Evolutionary conservation across 2,888 invertebrate genomes (phyloP).

Genomic region (Tineola bisselliella): DNA sequence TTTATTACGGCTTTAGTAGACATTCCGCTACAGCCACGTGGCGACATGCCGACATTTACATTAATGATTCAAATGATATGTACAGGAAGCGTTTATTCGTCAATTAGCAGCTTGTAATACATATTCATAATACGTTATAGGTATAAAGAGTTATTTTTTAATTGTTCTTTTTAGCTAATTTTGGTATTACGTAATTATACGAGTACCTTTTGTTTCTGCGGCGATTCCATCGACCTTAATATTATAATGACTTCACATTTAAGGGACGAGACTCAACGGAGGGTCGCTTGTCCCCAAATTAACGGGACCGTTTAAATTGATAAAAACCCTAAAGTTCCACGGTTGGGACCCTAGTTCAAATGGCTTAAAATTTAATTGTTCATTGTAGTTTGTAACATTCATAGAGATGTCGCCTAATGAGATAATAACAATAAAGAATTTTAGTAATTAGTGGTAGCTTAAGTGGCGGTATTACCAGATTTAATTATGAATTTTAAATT

Average conservation of each 20-base stretch:
- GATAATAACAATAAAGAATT: not conserved
- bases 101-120: too few relatives aligned
- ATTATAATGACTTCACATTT: conserved; percentile 13
- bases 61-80: too few relatives aligned
- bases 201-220: not conserved
- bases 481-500: too few relatives aligned
- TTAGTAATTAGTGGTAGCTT: too few relatives aligned
- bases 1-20: too few relatives aligned
- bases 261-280: not conserved
- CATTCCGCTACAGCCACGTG: too few relatives aligned
- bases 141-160: not conserved
- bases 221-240: conserved; percentile 8
- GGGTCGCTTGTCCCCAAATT: conserved; percentile 11
- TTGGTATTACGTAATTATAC: not conserved
- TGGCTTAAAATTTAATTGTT: not conserved
- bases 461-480: too few relatives aligned
- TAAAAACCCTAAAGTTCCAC: conserved; percentile 14
- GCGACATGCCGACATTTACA: too few relatives aligned
- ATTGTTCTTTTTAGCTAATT: not conserved
- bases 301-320: conserved; percentile 13
- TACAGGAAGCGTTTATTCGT: too few relatives aligned
- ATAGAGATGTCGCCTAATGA: not conserved
- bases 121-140: too few relatives aligned
- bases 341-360: not conserved
- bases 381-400: not conserved